These are phyloP conservation scores for Urophycis tenuis DNA, from an alignment of 2,797 vertebrate genomes.

Conservation along the genomic window DNA sequence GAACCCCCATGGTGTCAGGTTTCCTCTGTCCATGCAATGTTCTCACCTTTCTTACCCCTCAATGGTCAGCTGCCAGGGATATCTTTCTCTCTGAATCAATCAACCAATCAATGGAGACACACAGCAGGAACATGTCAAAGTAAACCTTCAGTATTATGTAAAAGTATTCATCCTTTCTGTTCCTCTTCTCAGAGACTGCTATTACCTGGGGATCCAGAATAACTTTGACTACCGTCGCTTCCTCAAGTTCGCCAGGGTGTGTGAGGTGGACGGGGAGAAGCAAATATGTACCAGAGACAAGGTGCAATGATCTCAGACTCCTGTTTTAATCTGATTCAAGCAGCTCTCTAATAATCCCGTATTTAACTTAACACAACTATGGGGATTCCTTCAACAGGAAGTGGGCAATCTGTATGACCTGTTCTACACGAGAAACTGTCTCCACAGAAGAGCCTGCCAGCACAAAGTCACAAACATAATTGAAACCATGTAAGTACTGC, in stretches of 20 bases:
- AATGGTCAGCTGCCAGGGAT: not conserved
- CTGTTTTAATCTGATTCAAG: not conserved
- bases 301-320: constrained; percentile 63
- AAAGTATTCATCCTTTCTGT: not conserved
- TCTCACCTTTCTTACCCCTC: too few species aligned
- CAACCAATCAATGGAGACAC: not conserved
- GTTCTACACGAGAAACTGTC: constrained; percentile 87
- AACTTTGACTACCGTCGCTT: constrained; percentile 89
- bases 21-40: too few species aligned
- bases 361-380: constrained; percentile 13
- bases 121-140: not conserved
- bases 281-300: constrained; percentile 89
- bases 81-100: not conserved
- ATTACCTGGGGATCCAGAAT: constrained; percentile 91
- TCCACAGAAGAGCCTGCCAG: constrained; percentile 92
- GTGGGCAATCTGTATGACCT: constrained; percentile 89
- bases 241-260: constrained; percentile 86
- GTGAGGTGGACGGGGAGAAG: constrained; percentile 74
- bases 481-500: constrained; percentile 83
- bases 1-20: too few species aligned
- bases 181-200: constrained; percentile 78
- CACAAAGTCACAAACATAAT: constrained; percentile 89
- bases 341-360: not conserved
- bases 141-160: not conserved
- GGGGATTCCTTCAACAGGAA: constrained; percentile 69